Base-by-base conservation (phyloP, 2,888 invertebrate genomes). In the Brenthis hecate region DNA sequence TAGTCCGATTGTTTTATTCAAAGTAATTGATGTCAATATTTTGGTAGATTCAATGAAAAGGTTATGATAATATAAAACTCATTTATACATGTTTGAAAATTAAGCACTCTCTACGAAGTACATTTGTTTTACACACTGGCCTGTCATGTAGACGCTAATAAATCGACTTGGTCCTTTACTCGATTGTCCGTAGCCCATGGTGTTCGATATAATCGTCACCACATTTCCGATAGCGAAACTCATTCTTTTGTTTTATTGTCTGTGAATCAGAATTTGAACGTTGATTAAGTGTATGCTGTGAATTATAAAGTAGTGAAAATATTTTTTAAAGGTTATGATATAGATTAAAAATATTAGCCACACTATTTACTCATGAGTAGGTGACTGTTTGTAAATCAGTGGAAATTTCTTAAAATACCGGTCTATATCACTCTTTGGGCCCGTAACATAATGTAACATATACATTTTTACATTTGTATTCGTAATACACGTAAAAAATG, bases 101-200 rank as follows among this genome's bases (percentile, higher is more conserved):
- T 2, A 43, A 11, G 36, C 36, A 43, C 36, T 43, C 36, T 43
- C 11, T 36, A 8, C 36, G 11, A 43, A 43, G 36, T 13, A 56
- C 6, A 14, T 23, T 23, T 47, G 23, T 14, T 47, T 14, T 43
- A 43, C 3, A 28, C 58, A 47, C 23, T 78, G 72, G 71, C 80
- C 36, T 80, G 84, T 82, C 75, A 77, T 71, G 72, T 51, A 74
- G 74, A 77, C 81, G 77, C 77, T 80, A 85, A 85, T 82, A 83
- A 84, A 86, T 84, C 77, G 81, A 78, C 77, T 75, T 23, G 51
- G 61, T 65, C 68, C 68, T 60, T 58, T 55, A 11, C 58, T 63
- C 54, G 55, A 47, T 58, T 58, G 53, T 19, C 53, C 54, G 53
- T 56, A 68, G 65, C 50, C 54, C 58, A 62, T 54, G 54, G 61